Conservation (phyloP, 2,888 invertebrate species). For the Pardosa pseudoannulata region DNA sequence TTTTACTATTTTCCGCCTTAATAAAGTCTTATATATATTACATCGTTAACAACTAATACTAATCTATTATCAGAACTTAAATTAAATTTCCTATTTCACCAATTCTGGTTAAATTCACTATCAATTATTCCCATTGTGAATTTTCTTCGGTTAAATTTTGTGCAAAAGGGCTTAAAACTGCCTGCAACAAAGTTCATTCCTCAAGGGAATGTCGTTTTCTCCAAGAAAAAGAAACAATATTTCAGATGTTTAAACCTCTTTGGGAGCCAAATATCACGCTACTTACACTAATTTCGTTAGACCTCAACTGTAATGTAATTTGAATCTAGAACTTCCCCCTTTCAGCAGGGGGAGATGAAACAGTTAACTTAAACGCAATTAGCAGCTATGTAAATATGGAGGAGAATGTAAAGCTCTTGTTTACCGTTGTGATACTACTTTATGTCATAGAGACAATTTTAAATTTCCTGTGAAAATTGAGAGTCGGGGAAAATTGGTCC, state of each 20-base stretch:
- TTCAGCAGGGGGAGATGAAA: neutral
- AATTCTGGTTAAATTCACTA: neutral
- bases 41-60: too few relatives aligned
- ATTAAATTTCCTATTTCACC: neutral
- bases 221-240: neutral
- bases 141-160: neutral
- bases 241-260: neutral
- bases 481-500: too few relatives aligned
- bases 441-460: too few relatives aligned
- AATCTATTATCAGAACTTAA: neutral
- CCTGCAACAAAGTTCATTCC: neutral
- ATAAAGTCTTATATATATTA: too few relatives aligned
- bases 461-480: too few relatives aligned
- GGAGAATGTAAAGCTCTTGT: neutral
- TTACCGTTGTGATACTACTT: neutral
- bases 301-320: constrained; percentile 15
- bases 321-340: neutral
- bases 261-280: neutral
- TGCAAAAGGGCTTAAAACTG: neutral
- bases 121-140: neutral
- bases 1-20: too few relatives aligned
- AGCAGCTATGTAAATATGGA: neutral
- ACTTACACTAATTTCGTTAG: neutral
- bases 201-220: neutral
- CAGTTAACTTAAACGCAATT: neutral